Conservation (phyloP, 2,888 invertebrate species). For the Smittia sp. region DNA sequence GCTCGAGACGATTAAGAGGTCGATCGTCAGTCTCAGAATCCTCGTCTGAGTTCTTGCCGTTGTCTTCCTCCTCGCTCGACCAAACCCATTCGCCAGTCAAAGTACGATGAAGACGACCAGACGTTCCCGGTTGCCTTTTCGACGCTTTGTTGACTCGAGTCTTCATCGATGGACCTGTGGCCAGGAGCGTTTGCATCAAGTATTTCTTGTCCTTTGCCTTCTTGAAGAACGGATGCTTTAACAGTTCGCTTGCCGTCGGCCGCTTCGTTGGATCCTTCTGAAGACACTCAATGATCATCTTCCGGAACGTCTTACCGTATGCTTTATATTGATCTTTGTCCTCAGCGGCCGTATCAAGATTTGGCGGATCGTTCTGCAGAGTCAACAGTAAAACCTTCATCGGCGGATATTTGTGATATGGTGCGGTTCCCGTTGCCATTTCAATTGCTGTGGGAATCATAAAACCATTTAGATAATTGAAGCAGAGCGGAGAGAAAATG, state of each 20-base stretch:
- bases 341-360: slow-evolving; percentile 89
- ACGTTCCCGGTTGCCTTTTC: slow-evolving; percentile 82
- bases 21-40: slow-evolving; percentile 57
- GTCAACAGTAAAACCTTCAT: slow-evolving; percentile 99
- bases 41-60: slow-evolving; percentile 56
- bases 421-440: slow-evolving; percentile 97
- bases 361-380: slow-evolving; percentile 96
- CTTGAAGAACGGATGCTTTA: slow-evolving; percentile 97
- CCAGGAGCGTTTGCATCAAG: slow-evolving; percentile 78
- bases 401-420: slow-evolving; percentile 97
- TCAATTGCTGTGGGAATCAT: slow-evolving; percentile 79
- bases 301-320: slow-evolving; percentile 95
- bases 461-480: neutral
- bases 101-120: slow-evolving; percentile 83
- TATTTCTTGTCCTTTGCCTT: slow-evolving; percentile 94
- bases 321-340: slow-evolving; percentile 97
- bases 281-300: slow-evolving; percentile 94
- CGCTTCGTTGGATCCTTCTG: slow-evolving; percentile 93
- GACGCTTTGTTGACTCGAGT: slow-evolving; percentile 83
- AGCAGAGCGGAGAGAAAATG: slow-evolving; percentile 54
- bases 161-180: slow-evolving; percentile 83
- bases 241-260: slow-evolving; percentile 90
- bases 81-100: slow-evolving; percentile 98
- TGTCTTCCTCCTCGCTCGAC: slow-evolving; percentile 92
- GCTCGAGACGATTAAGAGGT: slow-evolving; percentile 61